Percentiles rank a stretch among this genome's conserved stretches.
phyloP scores from a whole-genome alignment of 2,113 vertebrate genomes.

The Potamarius usumacintae region DNA sequence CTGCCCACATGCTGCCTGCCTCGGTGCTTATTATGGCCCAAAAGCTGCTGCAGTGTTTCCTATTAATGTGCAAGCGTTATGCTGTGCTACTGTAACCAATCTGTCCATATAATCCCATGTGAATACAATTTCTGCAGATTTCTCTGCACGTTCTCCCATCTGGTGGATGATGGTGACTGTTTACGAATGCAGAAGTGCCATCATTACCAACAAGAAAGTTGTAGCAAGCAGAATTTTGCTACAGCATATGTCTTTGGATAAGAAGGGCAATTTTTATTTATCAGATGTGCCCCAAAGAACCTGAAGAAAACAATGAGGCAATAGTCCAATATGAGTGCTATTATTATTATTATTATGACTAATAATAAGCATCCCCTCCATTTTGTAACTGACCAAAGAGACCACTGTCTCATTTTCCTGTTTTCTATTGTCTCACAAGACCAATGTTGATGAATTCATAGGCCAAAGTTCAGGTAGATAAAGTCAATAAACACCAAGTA shows the following conservation, averaged over 20 bases:
- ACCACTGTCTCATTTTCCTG: neutral
- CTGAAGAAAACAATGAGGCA: neutral
- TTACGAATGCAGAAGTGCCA: neutral
- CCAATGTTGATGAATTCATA: neutral
- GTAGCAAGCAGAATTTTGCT: neutral
- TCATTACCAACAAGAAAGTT: neutral
- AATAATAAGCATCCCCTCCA: neutral
- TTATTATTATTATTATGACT: no score
- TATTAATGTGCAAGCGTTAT: constrained; percentile 6
- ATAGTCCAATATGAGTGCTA: neutral
- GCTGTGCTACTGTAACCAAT: neutral
- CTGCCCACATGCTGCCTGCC: constrained; percentile 21
- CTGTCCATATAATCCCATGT: neutral
- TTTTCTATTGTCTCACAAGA: neutral
- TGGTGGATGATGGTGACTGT: neutral
- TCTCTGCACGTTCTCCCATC: constrained; percentile 7
- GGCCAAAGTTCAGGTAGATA: neutral
- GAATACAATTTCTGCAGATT: constrained; percentile 23
- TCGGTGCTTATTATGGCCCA: constrained; percentile 20
- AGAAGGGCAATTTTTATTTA: neutral
- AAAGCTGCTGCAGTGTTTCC: constrained; percentile 11
- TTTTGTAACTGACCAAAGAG: neutral
- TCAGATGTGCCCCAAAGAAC: neutral
- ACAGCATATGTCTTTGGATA: neutral
- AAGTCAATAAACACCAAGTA: neutral